Evolutionary conservation across 1,140 invertebrate species (phyloP).

Genomic region (Notospermus geniculatus): DNA sequence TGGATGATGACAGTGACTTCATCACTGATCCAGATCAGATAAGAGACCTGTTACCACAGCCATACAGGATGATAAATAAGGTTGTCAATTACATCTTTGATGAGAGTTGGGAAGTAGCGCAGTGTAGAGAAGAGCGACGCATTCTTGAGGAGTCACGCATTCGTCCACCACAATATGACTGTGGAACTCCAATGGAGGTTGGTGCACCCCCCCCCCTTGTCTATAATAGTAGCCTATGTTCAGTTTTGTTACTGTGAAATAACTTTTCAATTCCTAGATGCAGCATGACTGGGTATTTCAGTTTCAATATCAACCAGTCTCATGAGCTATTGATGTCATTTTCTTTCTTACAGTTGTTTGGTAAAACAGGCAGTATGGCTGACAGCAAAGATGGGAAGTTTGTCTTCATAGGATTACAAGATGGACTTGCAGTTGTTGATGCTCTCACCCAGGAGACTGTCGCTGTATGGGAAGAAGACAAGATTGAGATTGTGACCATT

Average conservation of each 20-base stretch:
- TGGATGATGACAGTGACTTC: slow-evolving; percentile 50
- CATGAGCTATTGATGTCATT: too few species aligned
- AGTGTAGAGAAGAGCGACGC: slow-evolving; percentile 32
- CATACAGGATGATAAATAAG: slow-evolving; percentile 51
- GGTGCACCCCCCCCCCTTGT: too few species aligned
- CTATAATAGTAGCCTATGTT: too few species aligned
- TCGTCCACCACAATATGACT: slow-evolving; percentile 38
- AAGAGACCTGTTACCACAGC: slow-evolving; percentile 44
- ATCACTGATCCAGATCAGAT: slow-evolving; percentile 47
- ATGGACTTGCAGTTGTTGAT: slow-evolving; percentile 39
- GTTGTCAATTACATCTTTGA: slow-evolving; percentile 39
- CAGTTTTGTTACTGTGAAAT: too few species aligned
- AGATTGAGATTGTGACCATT: slow-evolving; percentile 37
- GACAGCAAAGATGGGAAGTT: slow-evolving; percentile 39
- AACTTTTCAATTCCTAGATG: too few species aligned
- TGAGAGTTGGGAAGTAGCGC: slow-evolving; percentile 40
- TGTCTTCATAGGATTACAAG: slow-evolving; percentile 44
- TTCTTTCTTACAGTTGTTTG: slow-evolving; percentile 20
- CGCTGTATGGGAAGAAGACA: slow-evolving; percentile 39
- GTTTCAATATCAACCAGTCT: too few species aligned
- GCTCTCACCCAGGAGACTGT: slow-evolving; percentile 29
- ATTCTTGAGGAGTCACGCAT: slow-evolving; percentile 34
- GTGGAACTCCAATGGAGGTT: slow-evolving; percentile 24
- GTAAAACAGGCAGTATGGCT: slow-evolving; percentile 28
- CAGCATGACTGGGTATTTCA: too few species aligned